These are phyloP conservation scores for Zapus hudsonius DNA, from an alignment of 2,113 vertebrate species.

Conservation along the genomic window DNA sequence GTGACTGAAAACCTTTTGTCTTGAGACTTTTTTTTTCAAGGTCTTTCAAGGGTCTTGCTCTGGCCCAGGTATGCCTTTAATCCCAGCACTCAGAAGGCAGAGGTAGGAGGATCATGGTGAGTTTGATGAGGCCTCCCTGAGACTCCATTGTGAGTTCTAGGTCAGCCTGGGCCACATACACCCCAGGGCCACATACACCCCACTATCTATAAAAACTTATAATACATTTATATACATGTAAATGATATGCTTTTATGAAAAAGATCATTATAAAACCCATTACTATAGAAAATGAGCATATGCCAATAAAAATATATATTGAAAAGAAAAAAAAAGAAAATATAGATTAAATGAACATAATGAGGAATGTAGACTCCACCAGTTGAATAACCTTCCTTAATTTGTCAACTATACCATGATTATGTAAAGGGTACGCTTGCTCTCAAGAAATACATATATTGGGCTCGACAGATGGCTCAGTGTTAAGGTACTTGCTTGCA, in stretches of 20 bases:
- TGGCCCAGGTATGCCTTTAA: background rate
- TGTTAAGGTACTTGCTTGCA: too few relatives aligned
- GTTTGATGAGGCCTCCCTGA: too few relatives aligned
- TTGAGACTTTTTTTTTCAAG: background rate
- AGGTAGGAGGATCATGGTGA: too few relatives aligned
- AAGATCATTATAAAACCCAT: too few relatives aligned
- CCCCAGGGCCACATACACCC: too few relatives aligned
- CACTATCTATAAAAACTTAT: too few relatives aligned
- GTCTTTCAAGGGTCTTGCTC: background rate
- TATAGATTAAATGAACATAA: constrained; percentile 6
- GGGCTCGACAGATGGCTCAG: too few relatives aligned
- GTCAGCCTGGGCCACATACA: too few relatives aligned
- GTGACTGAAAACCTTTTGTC: background rate
- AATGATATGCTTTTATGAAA: too few relatives aligned
- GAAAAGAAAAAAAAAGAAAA: background rate
- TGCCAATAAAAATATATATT: background rate
- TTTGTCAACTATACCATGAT: background rate
- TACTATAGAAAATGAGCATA: too few relatives aligned
- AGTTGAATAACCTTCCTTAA: constrained; percentile 1
- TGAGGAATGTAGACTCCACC: background rate
- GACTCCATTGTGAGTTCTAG: too few relatives aligned
- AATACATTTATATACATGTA: too few relatives aligned
- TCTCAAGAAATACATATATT: constrained; percentile 2
- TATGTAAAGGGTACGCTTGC: background rate
- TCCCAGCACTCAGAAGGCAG: background rate